A percentile compares a stretch with the other conserved stretches of the same genome.
Evolutionary conservation across 2,888 invertebrate species (phyloP).

Genomic region (Rambutsinella grinnellia): DNA sequence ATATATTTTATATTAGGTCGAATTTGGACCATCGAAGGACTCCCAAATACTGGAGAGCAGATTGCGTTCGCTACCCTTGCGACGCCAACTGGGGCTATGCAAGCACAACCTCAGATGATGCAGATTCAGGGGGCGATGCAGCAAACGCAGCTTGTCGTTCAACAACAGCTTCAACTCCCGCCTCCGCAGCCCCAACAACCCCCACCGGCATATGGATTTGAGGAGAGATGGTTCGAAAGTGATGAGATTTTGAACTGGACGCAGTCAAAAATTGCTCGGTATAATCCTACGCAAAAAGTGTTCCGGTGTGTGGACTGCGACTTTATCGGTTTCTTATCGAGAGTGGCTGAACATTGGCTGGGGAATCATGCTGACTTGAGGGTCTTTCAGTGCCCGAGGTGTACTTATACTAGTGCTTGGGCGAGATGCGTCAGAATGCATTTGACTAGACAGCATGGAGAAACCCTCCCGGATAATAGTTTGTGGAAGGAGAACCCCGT

Average conservation of each 20-base stretch:
- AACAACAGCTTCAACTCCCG: conserved; percentile 38
- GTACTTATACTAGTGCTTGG: conserved; percentile 83
- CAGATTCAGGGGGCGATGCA: too few species aligned
- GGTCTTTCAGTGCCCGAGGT: conserved; percentile 77
- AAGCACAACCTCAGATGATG: too few species aligned
- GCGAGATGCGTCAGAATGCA: conserved; percentile 82
- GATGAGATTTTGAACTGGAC: conserved; percentile 82
- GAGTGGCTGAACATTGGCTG: conserved; percentile 83
- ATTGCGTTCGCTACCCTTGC: conserved; percentile 43
- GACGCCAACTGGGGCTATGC: too few species aligned
- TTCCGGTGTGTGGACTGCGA: conserved; percentile 84
- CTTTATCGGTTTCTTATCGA: conserved; percentile 80
- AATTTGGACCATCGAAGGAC: conserved; percentile 56
- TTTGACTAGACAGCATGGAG: conserved; percentile 80
- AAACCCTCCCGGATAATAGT: conserved; percentile 73
- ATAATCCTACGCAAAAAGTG: conserved; percentile 81
- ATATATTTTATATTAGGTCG: conserved; percentile 28
- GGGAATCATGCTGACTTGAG: conserved; percentile 79
- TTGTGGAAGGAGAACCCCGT: conserved; percentile 79
- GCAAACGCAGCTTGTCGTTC: too few species aligned
- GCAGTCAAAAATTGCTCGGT: conserved; percentile 84
- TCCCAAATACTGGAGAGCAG: conserved; percentile 48
- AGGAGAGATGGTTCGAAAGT: conserved; percentile 77
- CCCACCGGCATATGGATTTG: conserved; percentile 46
- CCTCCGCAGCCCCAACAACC: conserved; percentile 2